Base-by-base conservation (phyloP, 2,888 invertebrate species). In the Gerris lacustris region DNA sequence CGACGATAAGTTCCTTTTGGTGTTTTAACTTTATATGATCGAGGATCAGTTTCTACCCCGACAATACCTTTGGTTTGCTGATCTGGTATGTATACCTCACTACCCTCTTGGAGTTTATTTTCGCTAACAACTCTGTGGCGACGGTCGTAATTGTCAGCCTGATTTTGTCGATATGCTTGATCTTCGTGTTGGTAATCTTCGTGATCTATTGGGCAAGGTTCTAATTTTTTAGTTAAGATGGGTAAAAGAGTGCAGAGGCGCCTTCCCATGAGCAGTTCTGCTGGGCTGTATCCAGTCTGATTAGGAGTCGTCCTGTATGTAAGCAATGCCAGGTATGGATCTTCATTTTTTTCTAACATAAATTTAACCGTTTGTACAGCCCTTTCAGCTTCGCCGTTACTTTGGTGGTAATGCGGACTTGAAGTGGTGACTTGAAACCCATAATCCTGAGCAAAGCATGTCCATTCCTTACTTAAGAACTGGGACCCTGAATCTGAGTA, bases 281-380 rank as follows among this genome's bases (percentile, higher is more conserved):
- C 55, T 55, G 55, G 55, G 55, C 55, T 55, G 15, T 11, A 55
- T 15, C 55, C 55, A 55, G 55, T 55, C 9, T 9, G 11, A 55
- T 55, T 55, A 11, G 55, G 55, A 9, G 55, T 55, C 15, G 55
- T 9, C 43, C n/a, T 43, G 45, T 67, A 69, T 15, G 11, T 63
- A 17, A 69, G 43, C 4, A 62, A 6, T 2, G 62, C 31, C n/a
- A 63, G 44, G 44, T 47, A 55, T 11, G 6, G 62, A 62, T 68
- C 68, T 4, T 17, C 11, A 55, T 68, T 68, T 43, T 62, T 62
- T 15, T n/a, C 5, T n/a, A 68, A 62, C 15, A 68, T 62, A n/a
- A 31, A 55, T 62, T 68, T 68, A 47, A 68, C 31, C 6, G 55
- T 68, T 68, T 68, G 55, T 7, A 68, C 63, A 2, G 68, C 55